Evolutionary conservation across 92 coral and sea anemone genomes (phyloP).

Genomic region (Heteractis magnifica): DNA sequence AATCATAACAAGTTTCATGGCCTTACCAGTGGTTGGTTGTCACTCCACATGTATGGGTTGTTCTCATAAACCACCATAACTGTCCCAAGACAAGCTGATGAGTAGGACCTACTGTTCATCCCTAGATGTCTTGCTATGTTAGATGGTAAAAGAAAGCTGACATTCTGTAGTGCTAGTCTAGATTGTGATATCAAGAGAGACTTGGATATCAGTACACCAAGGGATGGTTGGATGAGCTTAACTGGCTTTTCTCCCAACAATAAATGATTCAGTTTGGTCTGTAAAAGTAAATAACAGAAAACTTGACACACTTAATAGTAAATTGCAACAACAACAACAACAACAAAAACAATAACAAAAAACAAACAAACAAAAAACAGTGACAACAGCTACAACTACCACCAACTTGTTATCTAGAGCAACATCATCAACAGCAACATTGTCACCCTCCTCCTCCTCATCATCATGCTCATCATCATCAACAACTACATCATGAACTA

Average conservation of each 20-base stretch:
- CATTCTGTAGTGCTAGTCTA: constrained; percentile 31
- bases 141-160: constrained; percentile 49
- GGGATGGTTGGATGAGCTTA: constrained; percentile 30
- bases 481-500: too few species aligned
- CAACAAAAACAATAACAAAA: neutral
- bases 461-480: too few species aligned
- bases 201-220: constrained; percentile 46
- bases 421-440: too few species aligned
- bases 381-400: neutral
- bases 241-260: constrained; percentile 62
- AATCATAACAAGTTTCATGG: too few species aligned
- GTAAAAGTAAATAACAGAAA: neutral
- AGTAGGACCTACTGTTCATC: constrained; percentile 8
- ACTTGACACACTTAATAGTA: neutral
- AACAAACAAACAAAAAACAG: too few species aligned
- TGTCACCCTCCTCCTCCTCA: too few species aligned
- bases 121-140: constrained; percentile 36
- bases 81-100: constrained; percentile 52
- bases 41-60: constrained; percentile 58
- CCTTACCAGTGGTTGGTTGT: constrained; percentile 4
- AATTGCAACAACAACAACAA: neutral
- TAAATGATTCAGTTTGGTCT: constrained; percentile 46
- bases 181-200: constrained; percentile 24
- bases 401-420: too few species aligned
- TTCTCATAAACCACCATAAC: constrained; percentile 56